phyloP scores from a whole-genome alignment of 2,113 vertebrate species.

The Sciurus niger region DNA sequence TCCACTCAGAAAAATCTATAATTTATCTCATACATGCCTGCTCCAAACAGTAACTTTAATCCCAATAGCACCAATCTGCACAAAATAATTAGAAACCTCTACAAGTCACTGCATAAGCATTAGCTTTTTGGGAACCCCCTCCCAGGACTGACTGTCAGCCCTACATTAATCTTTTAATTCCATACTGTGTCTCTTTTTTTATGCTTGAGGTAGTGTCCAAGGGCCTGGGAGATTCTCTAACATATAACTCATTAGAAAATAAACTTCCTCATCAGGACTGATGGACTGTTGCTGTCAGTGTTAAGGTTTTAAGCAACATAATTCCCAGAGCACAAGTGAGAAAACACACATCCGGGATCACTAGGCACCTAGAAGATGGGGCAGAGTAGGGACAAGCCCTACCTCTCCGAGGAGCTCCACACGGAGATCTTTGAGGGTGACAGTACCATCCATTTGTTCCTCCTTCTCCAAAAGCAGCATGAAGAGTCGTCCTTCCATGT shows the following conservation, averaged over 20 bases:
- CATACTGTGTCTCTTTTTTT: neutral
- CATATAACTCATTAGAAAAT: neutral
- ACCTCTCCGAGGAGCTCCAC: constrained; percentile 99
- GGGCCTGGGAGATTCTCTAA: neutral
- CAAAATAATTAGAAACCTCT: neutral
- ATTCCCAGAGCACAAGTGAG: neutral
- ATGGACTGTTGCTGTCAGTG: neutral
- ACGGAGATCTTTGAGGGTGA: constrained; percentile 96
- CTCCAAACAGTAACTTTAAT: neutral
- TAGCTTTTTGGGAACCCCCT: neutral
- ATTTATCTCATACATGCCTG: neutral
- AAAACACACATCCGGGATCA: neutral
- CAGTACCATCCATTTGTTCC: constrained; percentile 97
- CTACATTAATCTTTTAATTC: neutral
- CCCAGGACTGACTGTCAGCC: neutral
- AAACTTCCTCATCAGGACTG: neutral
- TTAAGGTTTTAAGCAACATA: neutral
- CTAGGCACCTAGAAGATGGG: accelerated
- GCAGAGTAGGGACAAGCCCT: neutral
- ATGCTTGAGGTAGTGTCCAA: too few relatives aligned
- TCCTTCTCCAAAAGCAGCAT: constrained; percentile 99
- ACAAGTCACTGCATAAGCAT: neutral
- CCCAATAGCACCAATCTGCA: neutral
- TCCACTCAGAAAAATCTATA: neutral
- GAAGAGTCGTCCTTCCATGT: constrained; percentile 99